These are phyloP conservation scores for Ramphastos sulfuratus DNA, from an alignment of 2,113 vertebrate genomes.

Conservation along the genomic window DNA sequence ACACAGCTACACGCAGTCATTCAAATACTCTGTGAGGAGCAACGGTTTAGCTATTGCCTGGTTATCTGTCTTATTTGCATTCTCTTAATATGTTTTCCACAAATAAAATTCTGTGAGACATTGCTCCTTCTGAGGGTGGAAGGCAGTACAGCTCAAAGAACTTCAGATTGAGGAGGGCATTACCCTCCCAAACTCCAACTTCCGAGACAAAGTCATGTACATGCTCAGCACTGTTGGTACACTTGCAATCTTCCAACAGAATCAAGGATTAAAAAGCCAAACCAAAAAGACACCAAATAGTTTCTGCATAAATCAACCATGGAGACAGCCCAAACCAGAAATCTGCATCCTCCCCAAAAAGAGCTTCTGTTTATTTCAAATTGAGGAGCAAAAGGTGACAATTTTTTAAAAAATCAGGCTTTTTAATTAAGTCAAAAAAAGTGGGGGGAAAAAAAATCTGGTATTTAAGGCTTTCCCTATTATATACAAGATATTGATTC, in stretches of 20 bases:
- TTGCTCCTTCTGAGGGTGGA: not conserved
- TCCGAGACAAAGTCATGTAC: not conserved
- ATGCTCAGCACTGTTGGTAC: not conserved
- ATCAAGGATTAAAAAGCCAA: not conserved
- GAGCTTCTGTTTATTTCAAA: not conserved
- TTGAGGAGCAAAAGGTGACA: not conserved
- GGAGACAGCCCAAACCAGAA: not conserved
- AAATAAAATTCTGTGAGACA: not conserved
- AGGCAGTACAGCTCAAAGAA: not conserved
- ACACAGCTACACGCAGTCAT: not conserved
- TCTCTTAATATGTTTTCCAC: not conserved
- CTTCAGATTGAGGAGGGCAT: not conserved
- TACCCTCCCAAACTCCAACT: not conserved
- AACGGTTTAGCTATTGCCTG: not conserved
- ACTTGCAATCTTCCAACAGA: not conserved
- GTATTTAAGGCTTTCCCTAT: not conserved
- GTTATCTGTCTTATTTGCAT: rapidly evolving
- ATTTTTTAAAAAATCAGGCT: not conserved
- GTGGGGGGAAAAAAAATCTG: too few species aligned
- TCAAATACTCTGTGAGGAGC: not conserved
- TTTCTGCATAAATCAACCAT: not conserved
- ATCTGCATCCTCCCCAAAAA: not conserved
- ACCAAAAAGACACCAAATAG: not conserved
- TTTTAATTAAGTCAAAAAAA: not conserved
- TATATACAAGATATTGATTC: not conserved